Conservation (phyloP, 2,113 vertebrate species). For the Rana temporaria region DNA sequence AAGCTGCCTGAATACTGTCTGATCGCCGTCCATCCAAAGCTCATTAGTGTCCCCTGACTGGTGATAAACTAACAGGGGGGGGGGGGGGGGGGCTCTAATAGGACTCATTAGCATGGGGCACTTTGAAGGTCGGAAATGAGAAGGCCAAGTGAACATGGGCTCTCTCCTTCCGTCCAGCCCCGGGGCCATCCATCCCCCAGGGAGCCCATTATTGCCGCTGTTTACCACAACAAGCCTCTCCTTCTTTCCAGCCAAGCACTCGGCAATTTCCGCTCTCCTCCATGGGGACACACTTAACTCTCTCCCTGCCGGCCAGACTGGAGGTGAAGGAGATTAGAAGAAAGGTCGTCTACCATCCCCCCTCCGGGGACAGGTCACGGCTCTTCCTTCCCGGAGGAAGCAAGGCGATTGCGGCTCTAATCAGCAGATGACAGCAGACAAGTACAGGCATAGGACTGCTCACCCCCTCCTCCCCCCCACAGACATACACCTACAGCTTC, state of each 20-base stretch:
- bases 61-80: no score
- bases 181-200: constrained; percentile 3
- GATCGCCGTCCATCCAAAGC: no score
- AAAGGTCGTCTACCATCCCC: neutral
- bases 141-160: neutral
- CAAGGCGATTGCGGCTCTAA: neutral
- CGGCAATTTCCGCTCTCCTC: constrained; percentile 2
- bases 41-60: no score
- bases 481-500: no score
- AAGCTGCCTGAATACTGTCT: no score
- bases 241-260: neutral
- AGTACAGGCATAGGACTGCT: neutral
- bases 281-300: constrained; percentile 17
- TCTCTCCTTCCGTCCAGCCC: constrained; percentile 8
- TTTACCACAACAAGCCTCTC: neutral
- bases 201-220: neutral
- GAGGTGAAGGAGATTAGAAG: neutral
- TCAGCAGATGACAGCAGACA: constrained; percentile 36
- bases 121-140: constrained; percentile 49
- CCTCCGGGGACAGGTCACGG: constrained; percentile 28
- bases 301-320: neutral
- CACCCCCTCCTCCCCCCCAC: no score
- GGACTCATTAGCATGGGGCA: constrained; percentile 41
- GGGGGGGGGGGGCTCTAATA: neutral
- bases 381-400: constrained; percentile 27